A percentile compares a stretch with the other conserved stretches of the same genome.
Conservation (phyloP, 1,140 invertebrate genomes). For the Drosophila lini region DNA sequence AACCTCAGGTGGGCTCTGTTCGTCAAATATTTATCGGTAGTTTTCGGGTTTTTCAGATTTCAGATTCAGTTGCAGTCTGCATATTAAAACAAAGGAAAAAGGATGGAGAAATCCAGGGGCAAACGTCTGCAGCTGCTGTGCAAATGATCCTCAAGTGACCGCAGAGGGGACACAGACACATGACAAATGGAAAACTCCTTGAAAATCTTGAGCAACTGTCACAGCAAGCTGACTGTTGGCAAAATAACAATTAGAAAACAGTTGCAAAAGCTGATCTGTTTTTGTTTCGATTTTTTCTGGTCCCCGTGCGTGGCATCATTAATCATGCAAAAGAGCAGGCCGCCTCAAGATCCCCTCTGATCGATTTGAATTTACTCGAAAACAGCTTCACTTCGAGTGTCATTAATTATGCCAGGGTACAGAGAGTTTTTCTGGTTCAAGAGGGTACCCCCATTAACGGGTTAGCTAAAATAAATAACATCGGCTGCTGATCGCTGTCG, state of each 20-base stretch:
- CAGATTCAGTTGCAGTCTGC: slow-evolving; percentile 60
- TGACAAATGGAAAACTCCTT: slow-evolving; percentile 54
- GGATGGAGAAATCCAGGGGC: slow-evolving; percentile 18
- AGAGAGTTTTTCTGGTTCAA: slow-evolving; percentile 47
- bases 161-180: slow-evolving; percentile 28
- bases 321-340: slow-evolving; percentile 66
- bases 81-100: slow-evolving; percentile 67
- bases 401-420: slow-evolving; percentile 50
- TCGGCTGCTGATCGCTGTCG: slow-evolving; percentile 26
- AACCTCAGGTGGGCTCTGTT: slow-evolving; percentile 68
- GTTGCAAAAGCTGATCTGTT: slow-evolving; percentile 74
- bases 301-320: slow-evolving; percentile 32
- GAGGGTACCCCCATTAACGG: slow-evolving; percentile 55
- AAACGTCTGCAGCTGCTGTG: slow-evolving; percentile 34
- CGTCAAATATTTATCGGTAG: slow-evolving; percentile 53
- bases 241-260: slow-evolving; percentile 82
- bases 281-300: slow-evolving; percentile 2
- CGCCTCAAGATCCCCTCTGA: slow-evolving; percentile 49
- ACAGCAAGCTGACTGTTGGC: slow-evolving; percentile 57
- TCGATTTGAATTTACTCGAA: slow-evolving; percentile 55
- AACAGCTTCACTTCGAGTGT: slow-evolving; percentile 28
- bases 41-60: slow-evolving; percentile 9
- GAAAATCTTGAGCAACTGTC: slow-evolving; percentile 51
- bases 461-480: slow-evolving; percentile 44
- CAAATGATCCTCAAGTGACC: slow-evolving; percentile 71